Conservation (phyloP, 2,797 vertebrate species). For the Neostethus bicornis region DNA sequence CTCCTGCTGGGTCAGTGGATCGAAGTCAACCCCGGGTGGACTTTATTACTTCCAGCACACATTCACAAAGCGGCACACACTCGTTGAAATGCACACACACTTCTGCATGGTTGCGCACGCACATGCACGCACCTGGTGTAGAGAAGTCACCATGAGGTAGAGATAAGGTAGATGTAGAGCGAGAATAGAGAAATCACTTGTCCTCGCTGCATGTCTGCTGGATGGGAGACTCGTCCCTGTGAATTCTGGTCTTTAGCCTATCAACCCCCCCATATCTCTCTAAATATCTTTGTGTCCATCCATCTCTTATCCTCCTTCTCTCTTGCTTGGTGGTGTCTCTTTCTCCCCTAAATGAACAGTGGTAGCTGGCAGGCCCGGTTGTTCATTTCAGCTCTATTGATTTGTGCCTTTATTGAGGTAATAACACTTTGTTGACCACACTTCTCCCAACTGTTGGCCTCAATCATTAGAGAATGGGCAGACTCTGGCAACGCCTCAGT, state of each 20-base stretch:
- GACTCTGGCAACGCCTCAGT: slow-evolving; percentile 53
- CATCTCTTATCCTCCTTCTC: slow-evolving; percentile 52
- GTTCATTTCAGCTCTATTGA: slow-evolving; percentile 96
- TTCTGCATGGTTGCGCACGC: slow-evolving; percentile 8
- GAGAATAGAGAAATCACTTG: slow-evolving; percentile 81
- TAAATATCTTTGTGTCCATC: slow-evolving; percentile 71
- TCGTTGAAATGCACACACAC: slow-evolving; percentile 29
- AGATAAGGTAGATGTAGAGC: slow-evolving; percentile 65
- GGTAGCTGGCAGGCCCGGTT: slow-evolving; percentile 87
- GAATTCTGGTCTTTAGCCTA: slow-evolving; percentile 76
- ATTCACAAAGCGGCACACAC: slow-evolving; percentile 39
- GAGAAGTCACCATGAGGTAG: slow-evolving; percentile 80
- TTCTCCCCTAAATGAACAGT: slow-evolving; percentile 91
- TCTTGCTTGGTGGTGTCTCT: slow-evolving; percentile 66
- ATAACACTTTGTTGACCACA: slow-evolving; percentile 92
- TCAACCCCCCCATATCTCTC: slow-evolving; percentile 71
- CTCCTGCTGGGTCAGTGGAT: slow-evolving; percentile 90
- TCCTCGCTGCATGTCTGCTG: slow-evolving; percentile 67
- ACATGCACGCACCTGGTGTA: slow-evolving; percentile 33
- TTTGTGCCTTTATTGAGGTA: slow-evolving; percentile 92
- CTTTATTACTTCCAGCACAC: slow-evolving; percentile 92
- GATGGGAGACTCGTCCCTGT: slow-evolving; percentile 63
- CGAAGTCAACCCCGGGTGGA: slow-evolving; percentile 88
- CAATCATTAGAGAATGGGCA: slow-evolving; percentile 79
- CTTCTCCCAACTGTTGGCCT: slow-evolving; percentile 90